These are phyloP conservation scores for Etheostoma cragini DNA, from an alignment of 2,113 vertebrate species.

Conservation along the genomic window DNA sequence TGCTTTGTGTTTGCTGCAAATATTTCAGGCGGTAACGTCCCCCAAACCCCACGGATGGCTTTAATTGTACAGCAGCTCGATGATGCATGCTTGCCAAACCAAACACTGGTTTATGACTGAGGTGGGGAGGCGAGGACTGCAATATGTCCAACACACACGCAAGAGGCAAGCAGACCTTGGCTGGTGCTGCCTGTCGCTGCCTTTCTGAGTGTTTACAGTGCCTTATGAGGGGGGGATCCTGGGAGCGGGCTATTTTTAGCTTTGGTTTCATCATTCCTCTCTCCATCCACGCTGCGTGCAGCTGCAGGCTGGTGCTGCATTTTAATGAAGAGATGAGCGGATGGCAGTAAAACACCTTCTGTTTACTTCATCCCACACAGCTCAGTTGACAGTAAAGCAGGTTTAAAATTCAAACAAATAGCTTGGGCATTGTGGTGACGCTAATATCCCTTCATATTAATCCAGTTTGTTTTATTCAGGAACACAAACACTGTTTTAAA, in stretches of 20 bases:
- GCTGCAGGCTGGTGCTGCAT: conserved; percentile 78
- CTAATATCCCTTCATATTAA: neutral
- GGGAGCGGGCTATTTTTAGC: conserved; percentile 86
- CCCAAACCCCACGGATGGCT: conserved; percentile 69
- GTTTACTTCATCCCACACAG: conserved; percentile 10
- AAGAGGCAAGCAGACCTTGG: neutral
- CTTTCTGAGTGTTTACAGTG: conserved; percentile 80
- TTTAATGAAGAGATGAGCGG: conserved; percentile 74
- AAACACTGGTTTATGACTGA: conserved; percentile 73
- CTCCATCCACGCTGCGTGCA: conserved; percentile 68
- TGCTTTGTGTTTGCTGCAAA: conserved; percentile 23
- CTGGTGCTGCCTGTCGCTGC: conserved; percentile 56
- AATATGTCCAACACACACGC: conserved; percentile 34
- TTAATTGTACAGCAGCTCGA: conserved; percentile 59
- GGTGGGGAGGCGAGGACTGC: conserved; percentile 41
- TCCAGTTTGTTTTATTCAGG: neutral
- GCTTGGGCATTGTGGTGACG: neutral
- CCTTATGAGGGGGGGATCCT: conserved; percentile 84
- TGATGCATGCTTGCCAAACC: conserved; percentile 61
- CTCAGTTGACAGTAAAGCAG: neutral
- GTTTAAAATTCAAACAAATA: neutral
- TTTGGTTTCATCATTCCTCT: conserved; percentile 84
- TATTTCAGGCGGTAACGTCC: conserved; percentile 16
- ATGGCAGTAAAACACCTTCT: conserved; percentile 54
- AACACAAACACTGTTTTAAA: neutral